These are phyloP conservation scores for Calameuta filiformis DNA, from an alignment of 2,888 invertebrate species.

Conservation along the genomic window DNA sequence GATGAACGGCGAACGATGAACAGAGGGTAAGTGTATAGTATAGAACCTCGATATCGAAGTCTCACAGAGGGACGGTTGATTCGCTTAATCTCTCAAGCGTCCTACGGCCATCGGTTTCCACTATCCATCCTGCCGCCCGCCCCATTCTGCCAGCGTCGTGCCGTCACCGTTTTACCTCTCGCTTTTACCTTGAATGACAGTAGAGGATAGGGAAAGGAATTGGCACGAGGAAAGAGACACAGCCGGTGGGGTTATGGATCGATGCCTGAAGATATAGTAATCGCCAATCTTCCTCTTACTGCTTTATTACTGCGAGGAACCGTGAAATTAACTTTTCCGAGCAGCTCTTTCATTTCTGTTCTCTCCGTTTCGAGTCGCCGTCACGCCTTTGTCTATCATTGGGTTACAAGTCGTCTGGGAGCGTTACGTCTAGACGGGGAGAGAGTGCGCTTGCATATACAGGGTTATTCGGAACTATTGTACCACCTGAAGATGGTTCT, in stretches of 20 bases:
- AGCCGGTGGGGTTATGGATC: not conserved
- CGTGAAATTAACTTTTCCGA: conserved; percentile 11
- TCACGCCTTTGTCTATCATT: not conserved
- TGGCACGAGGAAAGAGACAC: not conserved
- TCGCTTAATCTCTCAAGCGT: conserved; percentile 6
- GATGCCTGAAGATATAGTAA: conserved; percentile 1
- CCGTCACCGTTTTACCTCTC: not conserved
- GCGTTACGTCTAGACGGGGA: not conserved
- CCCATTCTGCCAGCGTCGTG: not conserved
- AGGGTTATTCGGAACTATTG: too few relatives aligned
- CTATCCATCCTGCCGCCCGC: too few relatives aligned
- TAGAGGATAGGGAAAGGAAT: not conserved
- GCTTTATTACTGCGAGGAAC: conserved; percentile 10
- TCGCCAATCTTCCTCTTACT: conserved; percentile 3
- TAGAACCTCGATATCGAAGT: conserved; percentile 2
- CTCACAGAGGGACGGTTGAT: conserved; percentile 4
- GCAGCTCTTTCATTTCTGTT: not conserved
- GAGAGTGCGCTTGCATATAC: not conserved
- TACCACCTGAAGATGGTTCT: too few relatives aligned
- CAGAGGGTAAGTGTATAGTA: not conserved
- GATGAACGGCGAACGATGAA: conserved; percentile 5
- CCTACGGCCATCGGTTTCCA: not conserved
- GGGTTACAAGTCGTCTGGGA: not conserved
- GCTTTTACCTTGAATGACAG: not conserved
- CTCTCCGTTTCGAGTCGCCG: not conserved